A percentile compares a stretch with the other conserved stretches of the same genome.
phyloP scores from a whole-genome alignment of 1,140 invertebrate genomes.

The Conopomorpha cramerella region DNA sequence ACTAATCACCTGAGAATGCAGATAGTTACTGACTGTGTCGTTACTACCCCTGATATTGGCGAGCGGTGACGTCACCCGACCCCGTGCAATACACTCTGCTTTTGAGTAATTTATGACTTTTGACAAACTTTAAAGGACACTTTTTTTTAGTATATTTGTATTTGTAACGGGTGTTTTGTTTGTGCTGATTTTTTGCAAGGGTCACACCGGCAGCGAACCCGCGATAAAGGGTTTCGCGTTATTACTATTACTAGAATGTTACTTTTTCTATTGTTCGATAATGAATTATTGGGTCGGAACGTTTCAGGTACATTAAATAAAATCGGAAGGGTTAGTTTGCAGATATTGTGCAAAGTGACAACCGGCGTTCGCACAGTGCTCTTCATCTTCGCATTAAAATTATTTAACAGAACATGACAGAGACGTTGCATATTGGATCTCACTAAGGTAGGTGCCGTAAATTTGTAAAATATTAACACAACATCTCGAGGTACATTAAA shows the following conservation, averaged over 20 bases:
- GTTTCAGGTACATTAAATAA: conserved; percentile 54
- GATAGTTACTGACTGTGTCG: no score
- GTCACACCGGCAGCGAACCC: conserved; percentile 33
- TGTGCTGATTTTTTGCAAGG: conserved; percentile 53
- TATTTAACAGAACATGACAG: no score
- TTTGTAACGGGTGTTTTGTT: conserved; percentile 54
- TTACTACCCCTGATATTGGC: no score
- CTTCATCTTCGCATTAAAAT: no score
- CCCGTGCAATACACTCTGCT: no score
- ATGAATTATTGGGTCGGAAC: conserved; percentile 58
- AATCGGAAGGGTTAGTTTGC: conserved; percentile 43
- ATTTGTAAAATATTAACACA: conserved; percentile 6
- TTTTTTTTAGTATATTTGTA: conserved; percentile 53
- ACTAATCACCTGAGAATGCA: no score
- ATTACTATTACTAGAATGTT: conserved; percentile 53
- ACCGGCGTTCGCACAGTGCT: conserved; percentile 43
- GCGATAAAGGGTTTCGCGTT: conserved; percentile 36
- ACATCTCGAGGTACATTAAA: no score
- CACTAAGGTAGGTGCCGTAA: conserved; percentile 20
- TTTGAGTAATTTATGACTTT: conserved; percentile 30
- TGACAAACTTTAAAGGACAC: conserved; percentile 35
- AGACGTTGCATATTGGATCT: no score
- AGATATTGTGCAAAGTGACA: conserved; percentile 37
- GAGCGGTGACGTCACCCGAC: no score
- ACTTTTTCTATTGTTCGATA: conserved; percentile 47